Evolutionary conservation across 2,888 invertebrate genomes (phyloP).

Genomic region (Cacoxenus indagator): DNA sequence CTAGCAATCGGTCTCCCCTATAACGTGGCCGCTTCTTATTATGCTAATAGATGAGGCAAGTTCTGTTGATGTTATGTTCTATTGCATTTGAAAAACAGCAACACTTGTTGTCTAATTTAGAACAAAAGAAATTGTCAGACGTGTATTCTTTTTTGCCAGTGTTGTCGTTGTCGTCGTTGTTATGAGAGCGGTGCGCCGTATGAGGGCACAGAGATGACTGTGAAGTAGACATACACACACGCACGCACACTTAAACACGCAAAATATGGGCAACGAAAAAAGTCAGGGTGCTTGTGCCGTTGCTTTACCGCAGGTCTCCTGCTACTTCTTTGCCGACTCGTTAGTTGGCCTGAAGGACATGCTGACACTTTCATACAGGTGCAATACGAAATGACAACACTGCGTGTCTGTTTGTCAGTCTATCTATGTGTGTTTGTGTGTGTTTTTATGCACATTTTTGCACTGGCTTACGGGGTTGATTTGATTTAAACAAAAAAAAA

Average conservation of each 20-base stretch:
- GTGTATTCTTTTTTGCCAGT: not conserved
- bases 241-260: not conserved
- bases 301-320: not conserved
- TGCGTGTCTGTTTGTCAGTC: not conserved
- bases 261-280: not conserved
- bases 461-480: conserved; percentile 7
- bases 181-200: no score
- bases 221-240: not conserved
- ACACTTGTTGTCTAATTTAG: conserved; percentile 16
- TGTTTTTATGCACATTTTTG: not conserved
- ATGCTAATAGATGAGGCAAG: no score
- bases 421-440: not conserved
- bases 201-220: not conserved
- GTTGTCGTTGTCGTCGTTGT: no score
- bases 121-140: conserved; percentile 12
- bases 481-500: not conserved
- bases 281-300: not conserved
- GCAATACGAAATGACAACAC: not conserved
- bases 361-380: conserved; percentile 11
- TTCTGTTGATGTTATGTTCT: no score
- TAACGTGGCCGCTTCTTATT: no score
- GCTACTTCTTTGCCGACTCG: no score
- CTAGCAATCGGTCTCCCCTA: no score
- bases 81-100: conserved; percentile 2
- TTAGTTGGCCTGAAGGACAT: conserved; percentile 15